A percentile compares a stretch with the other conserved stretches of the same genome.
Evolutionary conservation across 2,797 vertebrate species (phyloP).

Genomic region (Sebastes trivittatus): DNA sequence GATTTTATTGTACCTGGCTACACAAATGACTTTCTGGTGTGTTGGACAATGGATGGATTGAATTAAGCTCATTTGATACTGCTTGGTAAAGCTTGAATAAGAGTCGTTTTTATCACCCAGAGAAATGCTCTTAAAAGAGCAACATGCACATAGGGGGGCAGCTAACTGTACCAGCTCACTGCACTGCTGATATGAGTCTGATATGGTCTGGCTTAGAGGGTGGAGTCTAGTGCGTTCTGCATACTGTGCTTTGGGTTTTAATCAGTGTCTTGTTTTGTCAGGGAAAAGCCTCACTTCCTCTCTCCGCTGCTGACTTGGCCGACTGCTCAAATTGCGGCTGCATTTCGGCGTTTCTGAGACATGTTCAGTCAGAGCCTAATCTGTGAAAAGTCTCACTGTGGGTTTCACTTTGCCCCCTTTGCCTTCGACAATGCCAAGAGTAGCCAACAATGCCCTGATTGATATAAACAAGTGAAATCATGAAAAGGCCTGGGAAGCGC

Average conservation of each 20-base stretch:
- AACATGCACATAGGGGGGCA: neutral
- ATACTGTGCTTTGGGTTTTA: constrained; percentile 63
- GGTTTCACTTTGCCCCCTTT: constrained; percentile 17
- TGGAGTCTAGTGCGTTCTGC: constrained; percentile 22
- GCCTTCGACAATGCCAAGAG: constrained; percentile 21
- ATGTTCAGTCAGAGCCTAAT: constrained; percentile 29
- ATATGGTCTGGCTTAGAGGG: constrained; percentile 34
- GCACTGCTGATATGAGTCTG: constrained; percentile 33
- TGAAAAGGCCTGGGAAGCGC: constrained; percentile 6
- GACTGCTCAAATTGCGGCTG: constrained; percentile 25
- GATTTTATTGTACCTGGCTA: neutral
- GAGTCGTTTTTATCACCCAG: neutral
- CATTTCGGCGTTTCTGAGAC: constrained; percentile 43
- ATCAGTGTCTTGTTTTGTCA: constrained; percentile 69
- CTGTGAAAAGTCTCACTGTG: constrained; percentile 31
- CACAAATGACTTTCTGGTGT: neutral
- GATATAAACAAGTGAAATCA: constrained; percentile 7
- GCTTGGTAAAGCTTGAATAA: neutral
- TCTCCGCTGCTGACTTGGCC: constrained; percentile 48
- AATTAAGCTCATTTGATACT: neutral
- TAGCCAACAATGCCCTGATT: constrained; percentile 30
- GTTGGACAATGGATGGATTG: neutral
- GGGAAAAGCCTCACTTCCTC: constrained; percentile 56
- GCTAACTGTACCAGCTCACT: constrained; percentile 17
- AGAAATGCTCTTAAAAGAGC: neutral